These are phyloP conservation scores for Paratrypauchen microcephalus DNA, from an alignment of 2,797 vertebrate genomes.

Conservation along the genomic window DNA sequence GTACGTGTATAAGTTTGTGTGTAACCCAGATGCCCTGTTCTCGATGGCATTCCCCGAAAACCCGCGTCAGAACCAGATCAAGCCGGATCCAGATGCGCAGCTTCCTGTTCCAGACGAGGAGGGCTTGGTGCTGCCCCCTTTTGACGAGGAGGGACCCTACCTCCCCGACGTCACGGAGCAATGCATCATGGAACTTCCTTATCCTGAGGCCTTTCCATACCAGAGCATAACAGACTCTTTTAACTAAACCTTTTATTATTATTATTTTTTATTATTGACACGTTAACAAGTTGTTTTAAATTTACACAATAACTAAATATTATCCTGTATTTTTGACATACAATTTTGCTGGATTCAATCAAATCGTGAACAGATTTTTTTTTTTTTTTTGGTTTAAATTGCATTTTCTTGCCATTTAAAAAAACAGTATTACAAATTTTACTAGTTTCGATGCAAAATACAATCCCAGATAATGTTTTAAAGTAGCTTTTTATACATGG, in stretches of 20 bases:
- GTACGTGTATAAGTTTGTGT: constrained; percentile 96
- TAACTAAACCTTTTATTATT: neutral
- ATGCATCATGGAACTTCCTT: constrained; percentile 74
- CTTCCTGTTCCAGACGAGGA: constrained; percentile 79
- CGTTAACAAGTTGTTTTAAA: constrained; percentile 2
- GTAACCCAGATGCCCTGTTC: constrained; percentile 91
- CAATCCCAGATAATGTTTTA: neutral
- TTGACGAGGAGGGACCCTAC: constrained; percentile 84
- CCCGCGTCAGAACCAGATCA: constrained; percentile 86
- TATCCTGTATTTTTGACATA: neutral
- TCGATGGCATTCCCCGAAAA: constrained; percentile 94
- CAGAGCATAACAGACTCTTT: constrained; percentile 56
- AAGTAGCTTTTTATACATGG: neutral
- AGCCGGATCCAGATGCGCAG: constrained; percentile 82
- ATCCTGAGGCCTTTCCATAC: constrained; percentile 85
- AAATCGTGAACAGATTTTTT: neutral
- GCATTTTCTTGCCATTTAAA: neutral
- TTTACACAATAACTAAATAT: too few relatives aligned
- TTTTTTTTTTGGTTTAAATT: neutral
- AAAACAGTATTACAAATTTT: neutral
- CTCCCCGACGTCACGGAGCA: constrained; percentile 82
- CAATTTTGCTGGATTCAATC: neutral
- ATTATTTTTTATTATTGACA: neutral
- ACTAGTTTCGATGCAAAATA: neutral
- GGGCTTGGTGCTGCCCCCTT: constrained; percentile 82